A percentile compares a stretch with the other conserved stretches of the same genome.
Conservation (phyloP, 2,888 invertebrate species). For the Heteromurus nitidus region DNA sequence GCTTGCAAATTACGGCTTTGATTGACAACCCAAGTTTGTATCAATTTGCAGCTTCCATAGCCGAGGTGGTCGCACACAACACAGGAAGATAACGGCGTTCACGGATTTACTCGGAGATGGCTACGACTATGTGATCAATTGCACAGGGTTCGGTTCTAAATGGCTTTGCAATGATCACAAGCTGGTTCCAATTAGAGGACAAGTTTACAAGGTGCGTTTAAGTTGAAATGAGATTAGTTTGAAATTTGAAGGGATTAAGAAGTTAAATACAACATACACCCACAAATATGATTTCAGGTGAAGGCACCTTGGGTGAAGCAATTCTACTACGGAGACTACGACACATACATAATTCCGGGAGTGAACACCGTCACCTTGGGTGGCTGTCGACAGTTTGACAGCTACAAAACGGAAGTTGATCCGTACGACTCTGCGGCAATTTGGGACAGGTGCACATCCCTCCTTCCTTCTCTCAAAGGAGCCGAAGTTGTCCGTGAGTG, state of each 20-base stretch:
- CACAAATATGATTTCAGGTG: conserved; percentile 78
- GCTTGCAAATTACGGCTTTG: background rate
- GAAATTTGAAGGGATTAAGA: background rate
- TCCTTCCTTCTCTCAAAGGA: conserved; percentile 82
- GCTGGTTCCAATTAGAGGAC: conserved; percentile 88
- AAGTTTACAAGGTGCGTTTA: conserved; percentile 82
- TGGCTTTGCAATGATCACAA: conserved; percentile 84
- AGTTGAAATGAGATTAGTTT: background rate
- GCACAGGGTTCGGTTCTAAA: conserved; percentile 89
- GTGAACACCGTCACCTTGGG: conserved; percentile 87
- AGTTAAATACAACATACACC: too few relatives aligned
- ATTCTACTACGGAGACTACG: conserved; percentile 89
- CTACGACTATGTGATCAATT: conserved; percentile 88
- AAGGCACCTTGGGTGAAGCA: conserved; percentile 93
- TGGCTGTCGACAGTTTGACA: conserved; percentile 89
- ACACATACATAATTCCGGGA: conserved; percentile 88
- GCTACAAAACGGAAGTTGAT: conserved; percentile 82
- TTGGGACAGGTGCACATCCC: conserved; percentile 84
- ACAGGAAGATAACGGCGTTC: conserved; percentile 80
- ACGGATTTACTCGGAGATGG: conserved; percentile 78
- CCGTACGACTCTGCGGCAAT: conserved; percentile 86
- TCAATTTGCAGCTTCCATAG: conserved; percentile 76
- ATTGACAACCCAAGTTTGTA: background rate
- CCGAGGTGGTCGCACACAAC: conserved; percentile 81
- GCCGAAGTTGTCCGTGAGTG: conserved; percentile 81